Evolutionary conservation across 2,888 invertebrate species (phyloP).

Genomic region (Epirrhoe alternata): DNA sequence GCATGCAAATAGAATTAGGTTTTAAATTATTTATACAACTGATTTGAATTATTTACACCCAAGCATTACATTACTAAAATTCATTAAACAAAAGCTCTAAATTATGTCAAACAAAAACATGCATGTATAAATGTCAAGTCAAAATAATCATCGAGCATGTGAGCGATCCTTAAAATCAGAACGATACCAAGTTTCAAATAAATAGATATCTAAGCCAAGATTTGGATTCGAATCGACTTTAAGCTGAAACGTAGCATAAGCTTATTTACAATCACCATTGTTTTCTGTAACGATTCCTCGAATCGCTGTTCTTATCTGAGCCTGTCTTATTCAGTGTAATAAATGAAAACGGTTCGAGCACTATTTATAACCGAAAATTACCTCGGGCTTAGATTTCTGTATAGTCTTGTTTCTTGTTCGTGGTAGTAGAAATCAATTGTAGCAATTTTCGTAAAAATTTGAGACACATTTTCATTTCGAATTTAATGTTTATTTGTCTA

Average conservation of each 20-base stretch:
- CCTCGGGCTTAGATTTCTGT: background rate
- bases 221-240: background rate
- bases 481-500: too few relatives aligned
- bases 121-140: too few relatives aligned
- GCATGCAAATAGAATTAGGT: too few relatives aligned
- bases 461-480: too few relatives aligned
- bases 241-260: background rate
- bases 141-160: too few relatives aligned
- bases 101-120: too few relatives aligned
- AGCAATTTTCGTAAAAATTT: background rate
- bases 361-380: slow-evolving; percentile 1
- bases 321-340: slow-evolving; percentile 1
- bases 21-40: too few relatives aligned
- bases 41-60: too few relatives aligned
- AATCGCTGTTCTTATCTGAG: background rate
- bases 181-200: background rate
- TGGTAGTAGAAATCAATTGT: background rate
- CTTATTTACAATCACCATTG: background rate
- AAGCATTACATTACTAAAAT: too few relatives aligned
- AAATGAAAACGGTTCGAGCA: background rate
- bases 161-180: background rate
- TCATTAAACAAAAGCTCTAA: too few relatives aligned
- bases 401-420: background rate
- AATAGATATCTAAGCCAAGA: background rate
- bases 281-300: slow-evolving; percentile 1